A percentile compares a stretch with the other conserved stretches of the same genome.
phyloP scores from a whole-genome alignment of 1,140 invertebrate species.

The Macrostomum lignano region DNA sequence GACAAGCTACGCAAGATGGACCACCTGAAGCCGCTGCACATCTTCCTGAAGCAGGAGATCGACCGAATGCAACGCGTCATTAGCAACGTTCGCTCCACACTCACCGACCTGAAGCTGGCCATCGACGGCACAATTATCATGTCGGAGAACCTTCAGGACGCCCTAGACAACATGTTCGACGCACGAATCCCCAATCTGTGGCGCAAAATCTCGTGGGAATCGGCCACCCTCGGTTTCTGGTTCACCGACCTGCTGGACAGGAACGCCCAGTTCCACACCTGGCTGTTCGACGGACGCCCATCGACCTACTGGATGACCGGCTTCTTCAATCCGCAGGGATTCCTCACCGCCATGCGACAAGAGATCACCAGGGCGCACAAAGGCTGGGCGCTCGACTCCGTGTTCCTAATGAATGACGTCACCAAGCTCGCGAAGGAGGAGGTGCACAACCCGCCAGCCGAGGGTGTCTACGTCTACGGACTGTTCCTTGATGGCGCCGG shows the following conservation, averaged over 20 bases:
- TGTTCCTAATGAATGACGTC: slow-evolving; percentile 23
- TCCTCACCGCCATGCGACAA: slow-evolving; percentile 28
- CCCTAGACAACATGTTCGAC: slow-evolving; percentile 78
- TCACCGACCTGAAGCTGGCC: slow-evolving; percentile 64
- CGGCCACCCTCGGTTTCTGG: slow-evolving; percentile 79
- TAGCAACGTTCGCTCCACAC: slow-evolving; percentile 41
- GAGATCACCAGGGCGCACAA: slow-evolving; percentile 26
- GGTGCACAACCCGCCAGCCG: slow-evolving; percentile 31
- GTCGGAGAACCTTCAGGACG: slow-evolving; percentile 56
- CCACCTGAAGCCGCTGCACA: slow-evolving; percentile 38
- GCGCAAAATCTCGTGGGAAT: slow-evolving; percentile 77
- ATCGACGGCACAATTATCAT: slow-evolving; percentile 89
- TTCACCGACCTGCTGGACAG: slow-evolving; percentile 67
- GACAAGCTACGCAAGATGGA: slow-evolving; percentile 26
- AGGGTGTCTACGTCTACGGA: slow-evolving; percentile 20
- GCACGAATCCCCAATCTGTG: slow-evolving; percentile 63
- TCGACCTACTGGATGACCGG: slow-evolving; percentile 83
- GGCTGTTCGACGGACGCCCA: slow-evolving; percentile 48
- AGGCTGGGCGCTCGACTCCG: slow-evolving; percentile 25
- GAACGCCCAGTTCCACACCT: slow-evolving; percentile 43
- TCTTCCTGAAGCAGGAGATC: slow-evolving; percentile 55
- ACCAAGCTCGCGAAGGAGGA: slow-evolving; percentile 21
- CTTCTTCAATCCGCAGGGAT: slow-evolving; percentile 10
- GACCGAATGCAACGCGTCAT: slow-evolving; percentile 68
- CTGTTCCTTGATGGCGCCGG: slow-evolving; percentile 24